A percentile compares a stretch with the other conserved stretches of the same genome.
These are phyloP conservation scores for Enteromius anoplus DNA, from an alignment of 2,797 vertebrate species.

Conservation along the genomic window DNA sequence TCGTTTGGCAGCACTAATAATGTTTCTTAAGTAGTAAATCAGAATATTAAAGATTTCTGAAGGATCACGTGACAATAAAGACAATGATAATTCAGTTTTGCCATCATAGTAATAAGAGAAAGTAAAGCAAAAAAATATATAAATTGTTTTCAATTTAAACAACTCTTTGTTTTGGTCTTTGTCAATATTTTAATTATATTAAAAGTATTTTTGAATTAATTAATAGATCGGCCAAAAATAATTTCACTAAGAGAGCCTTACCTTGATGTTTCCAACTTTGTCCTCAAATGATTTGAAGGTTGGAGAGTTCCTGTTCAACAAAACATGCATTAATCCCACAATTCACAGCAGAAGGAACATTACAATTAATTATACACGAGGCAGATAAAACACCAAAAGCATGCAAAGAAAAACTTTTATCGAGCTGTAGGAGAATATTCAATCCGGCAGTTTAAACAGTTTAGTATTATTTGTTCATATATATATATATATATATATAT, in stretches of 20 bases:
- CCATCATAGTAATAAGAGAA: too few species aligned
- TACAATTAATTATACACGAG: background rate
- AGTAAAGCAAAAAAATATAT: too few species aligned
- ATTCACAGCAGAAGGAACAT: background rate
- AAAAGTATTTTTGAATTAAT: background rate
- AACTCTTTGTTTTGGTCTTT: background rate
- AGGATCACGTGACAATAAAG: background rate
- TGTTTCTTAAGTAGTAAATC: background rate
- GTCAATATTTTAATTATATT: background rate
- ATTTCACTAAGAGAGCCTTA: constrained; percentile 64
- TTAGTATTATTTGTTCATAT: background rate
- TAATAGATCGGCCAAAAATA: background rate
- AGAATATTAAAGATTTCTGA: background rate
- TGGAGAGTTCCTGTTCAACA: constrained; percentile 85
- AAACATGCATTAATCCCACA: constrained; percentile 38
- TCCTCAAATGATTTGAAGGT: constrained; percentile 99
- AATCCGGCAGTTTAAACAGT: background rate
- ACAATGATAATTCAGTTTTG: too few species aligned
- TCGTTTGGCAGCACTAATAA: background rate
- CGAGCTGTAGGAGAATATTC: background rate
- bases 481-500: too few species aligned
- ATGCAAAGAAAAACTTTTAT: background rate
- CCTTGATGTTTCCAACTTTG: constrained; percentile 93
- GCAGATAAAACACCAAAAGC: background rate
- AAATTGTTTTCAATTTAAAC: too few species aligned